Conservation (phyloP, 2,113 vertebrate species). For the Xyrauchen texanus region DNA sequence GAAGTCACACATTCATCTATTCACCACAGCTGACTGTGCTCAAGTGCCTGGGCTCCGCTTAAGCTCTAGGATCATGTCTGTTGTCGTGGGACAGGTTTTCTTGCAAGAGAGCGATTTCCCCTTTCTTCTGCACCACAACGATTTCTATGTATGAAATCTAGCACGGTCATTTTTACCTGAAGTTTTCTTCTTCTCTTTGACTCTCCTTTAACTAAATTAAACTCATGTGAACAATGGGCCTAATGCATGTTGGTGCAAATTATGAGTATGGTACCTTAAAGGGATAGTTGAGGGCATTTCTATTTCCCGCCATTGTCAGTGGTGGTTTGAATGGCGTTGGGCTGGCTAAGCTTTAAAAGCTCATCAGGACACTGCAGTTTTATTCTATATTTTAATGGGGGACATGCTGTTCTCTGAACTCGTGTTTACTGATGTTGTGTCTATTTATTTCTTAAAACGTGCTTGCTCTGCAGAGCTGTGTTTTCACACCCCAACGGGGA, state of each 20-base stretch:
- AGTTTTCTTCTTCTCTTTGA: conserved; percentile 17
- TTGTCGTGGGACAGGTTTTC: neutral
- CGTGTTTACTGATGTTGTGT: conserved; percentile 40
- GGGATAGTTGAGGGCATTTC: neutral
- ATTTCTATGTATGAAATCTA: neutral
- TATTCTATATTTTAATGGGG: conserved; percentile 8
- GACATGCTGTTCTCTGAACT: neutral
- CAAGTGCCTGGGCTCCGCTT: no score
- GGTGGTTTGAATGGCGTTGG: neutral
- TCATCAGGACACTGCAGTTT: conserved; percentile 58
- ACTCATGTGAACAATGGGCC: no score
- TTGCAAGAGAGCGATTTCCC: neutral
- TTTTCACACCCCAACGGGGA: conserved; percentile 48
- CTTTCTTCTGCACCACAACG: neutral
- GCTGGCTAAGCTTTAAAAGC: conserved; percentile 14
- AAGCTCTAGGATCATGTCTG: neutral
- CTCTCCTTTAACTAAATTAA: neutral
- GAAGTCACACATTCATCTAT: neutral
- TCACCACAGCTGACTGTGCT: no score
- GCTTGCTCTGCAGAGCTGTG: conserved; percentile 56
- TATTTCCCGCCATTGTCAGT: neutral
- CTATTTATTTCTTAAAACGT: conserved; percentile 58
- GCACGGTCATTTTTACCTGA: neutral
- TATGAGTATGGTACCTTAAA: neutral
- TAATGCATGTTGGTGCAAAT: neutral